Conservation (phyloP, 2,888 invertebrate genomes). For the Plemyria rubiginata region DNA sequence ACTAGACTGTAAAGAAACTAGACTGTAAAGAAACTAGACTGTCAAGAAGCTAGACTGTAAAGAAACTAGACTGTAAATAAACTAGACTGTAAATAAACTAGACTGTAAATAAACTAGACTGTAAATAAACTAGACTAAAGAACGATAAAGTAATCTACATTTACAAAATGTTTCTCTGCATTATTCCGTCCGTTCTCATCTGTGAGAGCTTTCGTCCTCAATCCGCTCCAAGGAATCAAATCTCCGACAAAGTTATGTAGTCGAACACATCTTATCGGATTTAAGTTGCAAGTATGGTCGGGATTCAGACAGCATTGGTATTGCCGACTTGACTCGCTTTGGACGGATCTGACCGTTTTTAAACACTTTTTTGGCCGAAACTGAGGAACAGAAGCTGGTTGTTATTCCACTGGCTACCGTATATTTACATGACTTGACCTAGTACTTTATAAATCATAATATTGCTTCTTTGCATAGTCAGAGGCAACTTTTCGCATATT, state of each 20-base stretch:
- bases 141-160: not conserved
- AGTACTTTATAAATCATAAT: no score
- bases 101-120: no score
- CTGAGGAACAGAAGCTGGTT: no score
- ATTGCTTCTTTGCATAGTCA: no score
- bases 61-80: no score
- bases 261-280: constrained; percentile 47
- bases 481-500: no score
- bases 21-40: no score
- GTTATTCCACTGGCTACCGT: no score
- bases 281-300: constrained; percentile 43
- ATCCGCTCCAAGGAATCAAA: constrained; percentile 26
- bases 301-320: constrained; percentile 17
- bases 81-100: no score
- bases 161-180: not conserved
- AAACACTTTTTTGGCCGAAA: not conserved
- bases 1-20: no score
- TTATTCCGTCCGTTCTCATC: constrained; percentile 8
- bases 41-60: no score
- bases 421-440: no score
- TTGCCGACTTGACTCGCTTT: constrained; percentile 14
- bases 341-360: not conserved
- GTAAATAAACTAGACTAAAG: not conserved
- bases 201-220: constrained; percentile 17
- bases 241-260: constrained; percentile 36